Evolutionary conservation across 2,113 vertebrate species (phyloP).

Genomic region (Bombycilla garrulus): DNA sequence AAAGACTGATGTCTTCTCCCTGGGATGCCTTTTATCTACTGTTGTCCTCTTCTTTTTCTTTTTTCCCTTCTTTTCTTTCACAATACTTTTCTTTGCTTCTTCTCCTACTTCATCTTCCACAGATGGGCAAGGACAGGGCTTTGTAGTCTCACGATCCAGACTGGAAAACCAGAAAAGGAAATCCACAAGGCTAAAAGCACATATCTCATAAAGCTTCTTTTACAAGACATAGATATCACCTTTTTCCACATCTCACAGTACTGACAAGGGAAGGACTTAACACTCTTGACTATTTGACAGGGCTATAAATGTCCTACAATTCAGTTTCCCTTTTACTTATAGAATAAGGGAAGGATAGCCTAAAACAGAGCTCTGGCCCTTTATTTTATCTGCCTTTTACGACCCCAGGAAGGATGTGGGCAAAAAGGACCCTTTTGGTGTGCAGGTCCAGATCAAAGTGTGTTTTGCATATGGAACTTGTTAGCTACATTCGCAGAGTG

Average conservation of each 20-base stretch:
- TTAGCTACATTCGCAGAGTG: background rate
- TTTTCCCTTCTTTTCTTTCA: background rate
- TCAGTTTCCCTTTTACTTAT: background rate
- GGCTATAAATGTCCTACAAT: background rate
- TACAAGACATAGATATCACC: background rate
- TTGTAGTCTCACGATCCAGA: background rate
- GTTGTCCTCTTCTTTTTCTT: conserved; percentile 11
- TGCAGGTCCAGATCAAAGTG: background rate
- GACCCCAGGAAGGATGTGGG: background rate
- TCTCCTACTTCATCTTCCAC: background rate
- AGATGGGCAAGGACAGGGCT: background rate
- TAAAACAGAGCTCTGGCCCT: background rate
- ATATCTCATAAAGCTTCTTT: background rate
- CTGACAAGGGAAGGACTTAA: background rate
- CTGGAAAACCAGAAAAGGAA: conserved; percentile 44
- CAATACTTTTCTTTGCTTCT: background rate
- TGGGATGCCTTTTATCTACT: background rate
- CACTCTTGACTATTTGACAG: background rate
- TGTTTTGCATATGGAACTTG: background rate
- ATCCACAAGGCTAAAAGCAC: background rate
- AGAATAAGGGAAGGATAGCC: background rate
- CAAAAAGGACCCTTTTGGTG: background rate
- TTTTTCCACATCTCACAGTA: background rate
- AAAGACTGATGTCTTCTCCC: background rate
- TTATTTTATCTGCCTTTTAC: background rate